These are phyloP conservation scores for Lerista edwardsae DNA, from an alignment of 2,797 vertebrate species.

Conservation along the genomic window DNA sequence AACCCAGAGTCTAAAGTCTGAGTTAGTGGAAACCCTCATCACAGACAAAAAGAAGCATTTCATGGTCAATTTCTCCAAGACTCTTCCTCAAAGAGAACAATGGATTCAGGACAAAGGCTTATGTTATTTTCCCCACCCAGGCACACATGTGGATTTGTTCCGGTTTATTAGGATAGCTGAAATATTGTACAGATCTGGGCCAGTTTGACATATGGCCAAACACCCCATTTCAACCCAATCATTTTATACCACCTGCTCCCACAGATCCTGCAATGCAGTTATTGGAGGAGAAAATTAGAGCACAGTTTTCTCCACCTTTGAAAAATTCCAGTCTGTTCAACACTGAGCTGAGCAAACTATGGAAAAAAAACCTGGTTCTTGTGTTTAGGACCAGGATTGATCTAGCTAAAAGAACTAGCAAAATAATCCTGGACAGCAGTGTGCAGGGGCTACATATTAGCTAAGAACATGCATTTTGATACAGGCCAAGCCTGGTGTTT, in stretches of 20 bases:
- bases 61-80: background rate
- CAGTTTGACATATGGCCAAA: background rate
- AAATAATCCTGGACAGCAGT: too few relatives aligned
- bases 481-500: too few relatives aligned
- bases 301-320: background rate
- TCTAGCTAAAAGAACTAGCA: too few relatives aligned
- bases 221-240: background rate
- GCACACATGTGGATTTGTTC: background rate
- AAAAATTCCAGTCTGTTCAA: background rate
- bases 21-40: background rate
- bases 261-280: background rate
- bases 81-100: background rate
- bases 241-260: background rate
- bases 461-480: too few relatives aligned
- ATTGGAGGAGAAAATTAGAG: background rate
- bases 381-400: background rate
- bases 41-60: background rate
- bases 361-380: background rate
- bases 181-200: background rate
- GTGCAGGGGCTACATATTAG: too few relatives aligned
- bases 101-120: background rate
- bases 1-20: background rate
- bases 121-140: too few relatives aligned
- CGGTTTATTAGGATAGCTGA: background rate
- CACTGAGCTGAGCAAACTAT: background rate